These are phyloP conservation scores for Drosophila mayri DNA, from an alignment of 1,140 invertebrate species.

Conservation along the genomic window DNA sequence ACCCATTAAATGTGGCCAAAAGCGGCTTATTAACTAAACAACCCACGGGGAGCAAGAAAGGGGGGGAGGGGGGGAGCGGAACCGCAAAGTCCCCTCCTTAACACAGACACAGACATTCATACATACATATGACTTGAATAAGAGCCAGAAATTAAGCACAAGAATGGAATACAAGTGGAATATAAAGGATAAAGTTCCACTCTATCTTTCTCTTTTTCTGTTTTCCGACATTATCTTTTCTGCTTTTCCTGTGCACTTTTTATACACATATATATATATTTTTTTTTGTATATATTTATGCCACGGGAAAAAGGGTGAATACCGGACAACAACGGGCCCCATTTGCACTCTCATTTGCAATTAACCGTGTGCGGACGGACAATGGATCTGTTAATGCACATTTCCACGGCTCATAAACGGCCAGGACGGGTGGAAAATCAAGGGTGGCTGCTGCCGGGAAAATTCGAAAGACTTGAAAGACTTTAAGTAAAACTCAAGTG, in stretches of 20 bases:
- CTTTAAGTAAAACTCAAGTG: conserved; percentile 71
- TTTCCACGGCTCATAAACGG: conserved; percentile 75
- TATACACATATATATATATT: not conserved
- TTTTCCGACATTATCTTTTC: not conserved
- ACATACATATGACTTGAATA: conserved; percentile 32
- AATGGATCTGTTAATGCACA: conserved; percentile 68
- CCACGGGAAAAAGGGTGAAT: not conserved
- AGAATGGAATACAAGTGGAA: conserved; percentile 11
- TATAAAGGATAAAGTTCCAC: conserved; percentile 5
- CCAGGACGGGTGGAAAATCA: not conserved
- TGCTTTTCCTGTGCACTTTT: not conserved
- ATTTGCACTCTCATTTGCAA: conserved; percentile 63
- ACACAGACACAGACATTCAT: not conserved
- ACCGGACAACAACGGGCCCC: conserved; percentile 10
- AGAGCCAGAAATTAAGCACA: conserved; percentile 4
- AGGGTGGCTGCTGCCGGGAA: conserved; percentile 10
- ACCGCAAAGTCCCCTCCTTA: conserved; percentile 20
- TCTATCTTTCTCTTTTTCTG: not conserved
- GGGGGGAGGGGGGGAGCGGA: not conserved
- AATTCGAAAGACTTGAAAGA: conserved; percentile 59
- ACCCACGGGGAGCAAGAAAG: conserved; percentile 2
- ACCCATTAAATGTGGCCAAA: conserved; percentile 61
- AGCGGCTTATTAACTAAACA: conserved; percentile 75
- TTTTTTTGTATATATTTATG: not conserved
- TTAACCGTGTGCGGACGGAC: conserved; percentile 58